phyloP scores from a whole-genome alignment of 2,113 vertebrate species.

The Naja naja region DNA sequence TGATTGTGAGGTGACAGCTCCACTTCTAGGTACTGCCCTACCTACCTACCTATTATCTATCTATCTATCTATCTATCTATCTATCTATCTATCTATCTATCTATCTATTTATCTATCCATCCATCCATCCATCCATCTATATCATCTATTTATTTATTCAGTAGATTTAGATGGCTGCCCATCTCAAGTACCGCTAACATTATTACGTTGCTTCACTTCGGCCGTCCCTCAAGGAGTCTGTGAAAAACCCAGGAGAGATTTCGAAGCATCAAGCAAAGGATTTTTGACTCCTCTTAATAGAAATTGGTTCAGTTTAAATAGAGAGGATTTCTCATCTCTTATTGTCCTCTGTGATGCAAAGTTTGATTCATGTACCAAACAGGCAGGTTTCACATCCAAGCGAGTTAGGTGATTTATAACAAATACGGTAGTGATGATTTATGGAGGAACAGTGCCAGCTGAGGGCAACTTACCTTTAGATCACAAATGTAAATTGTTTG shows the following conservation, averaged over 20 bases:
- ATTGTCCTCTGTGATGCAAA: neutral
- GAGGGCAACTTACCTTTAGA: neutral
- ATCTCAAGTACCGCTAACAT: neutral
- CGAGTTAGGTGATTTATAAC: constrained; percentile 30
- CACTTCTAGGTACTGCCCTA: no score
- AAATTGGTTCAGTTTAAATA: neutral
- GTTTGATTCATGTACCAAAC: constrained; percentile 44
- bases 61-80: no score
- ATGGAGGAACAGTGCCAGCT: neutral
- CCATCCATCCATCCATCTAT: no score
- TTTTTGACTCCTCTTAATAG: neutral
- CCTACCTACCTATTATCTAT: no score
- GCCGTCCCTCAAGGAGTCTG: neutral
- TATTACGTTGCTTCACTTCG: neutral
- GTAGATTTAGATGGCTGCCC: neutral
- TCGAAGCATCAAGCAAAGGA: neutral
- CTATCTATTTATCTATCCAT: no score
- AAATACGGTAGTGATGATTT: constrained; percentile 34
- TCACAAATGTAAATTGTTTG: neutral
- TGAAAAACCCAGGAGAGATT: neutral
- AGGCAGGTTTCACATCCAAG: constrained; percentile 39
- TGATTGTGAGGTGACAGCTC: no score
- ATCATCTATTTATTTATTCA: neutral
- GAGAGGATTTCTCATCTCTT: neutral
- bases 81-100: no score